phyloP scores from a whole-genome alignment of 2,797 vertebrate species.

The Sebastes vulpes region DNA sequence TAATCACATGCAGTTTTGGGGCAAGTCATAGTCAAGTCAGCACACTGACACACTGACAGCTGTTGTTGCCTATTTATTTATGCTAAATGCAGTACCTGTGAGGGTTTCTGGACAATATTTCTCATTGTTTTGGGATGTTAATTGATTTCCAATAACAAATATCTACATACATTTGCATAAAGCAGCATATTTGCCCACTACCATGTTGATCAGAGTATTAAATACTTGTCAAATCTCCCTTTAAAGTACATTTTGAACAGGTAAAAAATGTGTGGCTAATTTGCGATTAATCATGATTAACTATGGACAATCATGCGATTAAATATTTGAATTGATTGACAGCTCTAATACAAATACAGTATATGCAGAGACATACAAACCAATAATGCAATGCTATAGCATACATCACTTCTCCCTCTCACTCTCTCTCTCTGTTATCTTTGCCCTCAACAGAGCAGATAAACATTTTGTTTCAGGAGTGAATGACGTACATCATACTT shows the following conservation, averaged over 20 bases:
- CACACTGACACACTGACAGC: too few relatives aligned
- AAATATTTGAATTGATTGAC: background rate
- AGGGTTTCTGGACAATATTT: background rate
- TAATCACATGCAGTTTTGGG: too few relatives aligned
- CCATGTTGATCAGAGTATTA: background rate
- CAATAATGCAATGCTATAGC: background rate
- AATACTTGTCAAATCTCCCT: background rate
- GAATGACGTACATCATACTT: background rate
- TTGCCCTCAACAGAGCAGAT: background rate
- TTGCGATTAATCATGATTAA: background rate
- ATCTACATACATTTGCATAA: background rate
- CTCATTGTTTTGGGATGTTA: fast-evolving
- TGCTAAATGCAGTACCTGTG: too few relatives aligned
- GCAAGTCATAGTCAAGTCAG: too few relatives aligned
- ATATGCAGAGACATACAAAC: background rate
- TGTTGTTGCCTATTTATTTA: too few relatives aligned
- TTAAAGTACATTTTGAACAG: background rate
- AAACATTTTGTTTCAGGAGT: background rate
- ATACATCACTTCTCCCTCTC: background rate
- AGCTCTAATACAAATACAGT: background rate
- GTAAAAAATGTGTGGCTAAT: background rate
- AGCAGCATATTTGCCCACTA: background rate
- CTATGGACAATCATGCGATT: background rate
- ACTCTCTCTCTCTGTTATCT: background rate
- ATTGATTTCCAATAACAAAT: background rate